phyloP scores from a whole-genome alignment of 2,888 invertebrate species.

The Anodontia alba region DNA sequence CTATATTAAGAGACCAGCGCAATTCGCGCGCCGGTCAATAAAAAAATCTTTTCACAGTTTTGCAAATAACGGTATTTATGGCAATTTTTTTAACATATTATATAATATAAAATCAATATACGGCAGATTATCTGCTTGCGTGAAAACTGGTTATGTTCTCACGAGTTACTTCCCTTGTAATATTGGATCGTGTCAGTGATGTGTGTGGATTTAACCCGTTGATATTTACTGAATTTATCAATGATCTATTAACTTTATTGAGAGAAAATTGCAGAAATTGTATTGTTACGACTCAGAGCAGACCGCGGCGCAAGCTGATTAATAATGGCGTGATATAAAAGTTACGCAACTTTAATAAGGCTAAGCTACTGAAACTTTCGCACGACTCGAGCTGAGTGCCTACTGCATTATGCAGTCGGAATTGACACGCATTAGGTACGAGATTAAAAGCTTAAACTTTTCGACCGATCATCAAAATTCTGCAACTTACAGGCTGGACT shows the following conservation, averaged over 20 bases:
- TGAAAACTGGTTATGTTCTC: not conserved
- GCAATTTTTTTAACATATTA: conserved; percentile 9
- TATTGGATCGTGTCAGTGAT: conserved; percentile 12
- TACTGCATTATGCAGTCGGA: too few relatives aligned
- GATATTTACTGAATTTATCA: not conserved
- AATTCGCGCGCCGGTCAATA: too few relatives aligned
- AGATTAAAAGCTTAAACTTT: too few relatives aligned
- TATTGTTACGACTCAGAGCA: not conserved
- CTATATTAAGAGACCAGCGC: too few relatives aligned
- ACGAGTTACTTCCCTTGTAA: conserved; percentile 21
- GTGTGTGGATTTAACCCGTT: not conserved
- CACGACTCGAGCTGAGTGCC: too few relatives aligned
- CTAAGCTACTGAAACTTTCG: too few relatives aligned
- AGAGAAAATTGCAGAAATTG: conserved; percentile 6
- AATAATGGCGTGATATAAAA: too few relatives aligned
- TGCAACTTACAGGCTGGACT: too few relatives aligned
- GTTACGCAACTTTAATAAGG: too few relatives aligned
- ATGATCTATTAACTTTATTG: conserved; percentile 1
- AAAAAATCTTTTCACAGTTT: conserved; percentile 19
- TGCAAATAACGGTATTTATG: conserved; percentile 11
- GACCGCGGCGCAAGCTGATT: too few relatives aligned
- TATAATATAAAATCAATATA: conserved; percentile 21
- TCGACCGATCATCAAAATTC: too few relatives aligned
- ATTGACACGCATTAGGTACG: too few relatives aligned
- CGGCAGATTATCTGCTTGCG: conserved; percentile 11